Conservation (phyloP, 2,888 invertebrate species). For the Mallateleia sp. region DNA sequence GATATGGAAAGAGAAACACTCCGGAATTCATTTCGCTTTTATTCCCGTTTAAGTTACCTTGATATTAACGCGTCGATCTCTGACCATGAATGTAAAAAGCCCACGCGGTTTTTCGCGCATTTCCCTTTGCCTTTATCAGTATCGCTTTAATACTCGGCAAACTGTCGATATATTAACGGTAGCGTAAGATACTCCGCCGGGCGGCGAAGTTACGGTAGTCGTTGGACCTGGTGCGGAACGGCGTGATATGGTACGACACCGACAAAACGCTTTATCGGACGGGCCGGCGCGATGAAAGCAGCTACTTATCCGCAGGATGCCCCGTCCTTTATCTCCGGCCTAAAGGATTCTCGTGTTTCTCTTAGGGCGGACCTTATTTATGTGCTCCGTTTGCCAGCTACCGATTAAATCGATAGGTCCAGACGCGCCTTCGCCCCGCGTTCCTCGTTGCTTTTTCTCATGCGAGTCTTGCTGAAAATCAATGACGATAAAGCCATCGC, state of each 20-base stretch:
- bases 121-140: constrained; percentile 36
- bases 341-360: constrained; percentile 89
- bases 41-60: constrained; percentile 12
- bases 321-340: constrained; percentile 83
- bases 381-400: constrained; percentile 86
- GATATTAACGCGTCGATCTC: not conserved
- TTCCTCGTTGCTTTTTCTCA: constrained; percentile 18
- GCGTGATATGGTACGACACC: constrained; percentile 83
- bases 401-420: constrained; percentile 87
- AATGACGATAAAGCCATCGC: not conserved
- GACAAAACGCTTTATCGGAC: constrained; percentile 85
- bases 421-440: constrained; percentile 31
- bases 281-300: constrained; percentile 87
- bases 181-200: not conserved
- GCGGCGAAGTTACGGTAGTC: constrained; percentile 74
- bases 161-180: constrained; percentile 5
- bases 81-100: not conserved
- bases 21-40: constrained; percentile 49
- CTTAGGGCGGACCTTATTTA: constrained; percentile 89
- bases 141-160: not conserved
- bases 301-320: constrained; percentile 86
- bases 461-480: no score
- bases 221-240: constrained; percentile 73
- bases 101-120: not conserved
- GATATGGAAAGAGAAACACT: constrained; percentile 33